These are phyloP conservation scores for Ichneumoninae sp. DNA, from an alignment of 2,888 invertebrate genomes.

Conservation along the genomic window DNA sequence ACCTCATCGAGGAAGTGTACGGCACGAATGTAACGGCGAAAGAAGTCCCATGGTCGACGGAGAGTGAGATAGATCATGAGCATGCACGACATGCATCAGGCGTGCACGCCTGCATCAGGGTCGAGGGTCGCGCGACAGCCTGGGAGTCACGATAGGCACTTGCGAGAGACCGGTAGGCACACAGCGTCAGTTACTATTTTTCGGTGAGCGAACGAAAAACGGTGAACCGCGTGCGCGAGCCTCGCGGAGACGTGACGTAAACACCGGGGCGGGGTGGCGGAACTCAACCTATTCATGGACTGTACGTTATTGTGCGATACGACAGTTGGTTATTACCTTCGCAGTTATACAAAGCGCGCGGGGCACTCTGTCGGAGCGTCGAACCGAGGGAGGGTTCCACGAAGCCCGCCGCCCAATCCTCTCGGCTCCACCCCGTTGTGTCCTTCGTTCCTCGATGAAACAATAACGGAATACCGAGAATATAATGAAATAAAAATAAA, in stretches of 20 bases:
- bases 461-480: neutral
- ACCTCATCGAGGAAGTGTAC: slow-evolving; percentile 19
- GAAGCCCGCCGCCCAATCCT: slow-evolving; percentile 14
- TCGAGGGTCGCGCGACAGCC: slow-evolving; percentile 37
- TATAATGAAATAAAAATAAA: neutral
- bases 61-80: neutral
- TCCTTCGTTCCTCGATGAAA: neutral
- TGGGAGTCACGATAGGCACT: slow-evolving; percentile 19
- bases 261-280: neutral
- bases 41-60: slow-evolving; percentile 4
- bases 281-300: slow-evolving; percentile 1
- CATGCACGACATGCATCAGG: slow-evolving; percentile 29
- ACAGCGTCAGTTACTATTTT: slow-evolving; percentile 23
- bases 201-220: neutral
- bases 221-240: slow-evolving; percentile 21
- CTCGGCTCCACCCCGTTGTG: neutral
- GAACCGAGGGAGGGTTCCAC: slow-evolving; percentile 19
- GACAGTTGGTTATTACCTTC: neutral
- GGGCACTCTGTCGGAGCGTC: slow-evolving; percentile 7
- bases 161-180: neutral
- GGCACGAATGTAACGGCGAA: slow-evolving; percentile 18
- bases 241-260: slow-evolving; percentile 11
- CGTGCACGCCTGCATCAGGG: slow-evolving; percentile 40
- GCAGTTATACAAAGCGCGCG: slow-evolving; percentile 9
- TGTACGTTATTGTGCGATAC: neutral